A percentile compares a stretch with the other conserved stretches of the same genome.
Evolutionary conservation across 2,113 vertebrate species (phyloP).

Genomic region (Catagonus wagneri): DNA sequence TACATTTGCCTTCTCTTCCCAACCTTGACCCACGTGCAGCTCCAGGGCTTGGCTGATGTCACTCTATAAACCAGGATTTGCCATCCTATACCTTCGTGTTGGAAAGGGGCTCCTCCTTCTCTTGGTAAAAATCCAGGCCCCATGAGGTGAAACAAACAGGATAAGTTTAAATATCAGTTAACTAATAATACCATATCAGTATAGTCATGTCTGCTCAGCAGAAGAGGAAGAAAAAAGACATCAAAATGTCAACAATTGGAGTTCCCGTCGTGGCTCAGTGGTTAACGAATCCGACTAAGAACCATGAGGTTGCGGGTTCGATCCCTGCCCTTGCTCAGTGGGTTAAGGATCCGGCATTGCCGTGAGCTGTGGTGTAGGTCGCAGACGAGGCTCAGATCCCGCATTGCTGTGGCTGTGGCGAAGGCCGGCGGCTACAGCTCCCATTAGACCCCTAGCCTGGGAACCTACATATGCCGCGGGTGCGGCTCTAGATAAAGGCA

Average conservation of each 20-base stretch:
- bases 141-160: background rate
- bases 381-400: no score
- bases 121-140: background rate
- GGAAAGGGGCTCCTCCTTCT: background rate
- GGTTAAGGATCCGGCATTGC: no score
- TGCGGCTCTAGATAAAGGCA: no score
- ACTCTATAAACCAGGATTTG: background rate
- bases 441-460: no score
- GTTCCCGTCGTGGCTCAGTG: no score
- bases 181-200: background rate
- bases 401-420: no score
- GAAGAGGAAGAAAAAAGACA: background rate
- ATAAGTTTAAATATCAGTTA: slow-evolving; percentile 27
- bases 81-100: background rate
- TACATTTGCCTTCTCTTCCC: background rate
- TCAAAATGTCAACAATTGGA: background rate
- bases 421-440: no score
- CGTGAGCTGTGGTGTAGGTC: no score
- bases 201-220: background rate
- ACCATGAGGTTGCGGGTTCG: no score
- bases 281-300: no score
- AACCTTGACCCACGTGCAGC: background rate
- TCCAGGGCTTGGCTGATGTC: background rate
- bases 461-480: no score
- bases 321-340: no score